Percentiles rank a stretch among this genome's conserved stretches.
phyloP scores from a whole-genome alignment of 2,113 vertebrate genomes.

The Morone chrysops region DNA sequence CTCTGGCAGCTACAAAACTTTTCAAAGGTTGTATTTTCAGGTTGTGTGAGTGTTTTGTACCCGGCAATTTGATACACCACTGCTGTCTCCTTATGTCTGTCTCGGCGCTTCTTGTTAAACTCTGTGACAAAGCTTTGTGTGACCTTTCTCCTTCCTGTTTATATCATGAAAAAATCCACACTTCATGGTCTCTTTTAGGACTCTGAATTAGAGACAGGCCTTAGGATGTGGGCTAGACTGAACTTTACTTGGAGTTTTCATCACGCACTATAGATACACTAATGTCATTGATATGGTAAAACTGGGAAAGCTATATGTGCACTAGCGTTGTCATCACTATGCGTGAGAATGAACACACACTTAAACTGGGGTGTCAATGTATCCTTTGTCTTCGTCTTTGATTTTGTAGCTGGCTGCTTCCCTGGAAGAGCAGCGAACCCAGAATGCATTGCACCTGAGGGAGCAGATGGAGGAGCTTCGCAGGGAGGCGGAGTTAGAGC shows the following conservation, averaged over 20 bases:
- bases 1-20: slow-evolving; percentile 2
- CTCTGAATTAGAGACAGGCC: slow-evolving; percentile 35
- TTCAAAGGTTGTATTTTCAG: slow-evolving; percentile 18
- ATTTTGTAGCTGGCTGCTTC: slow-evolving; percentile 82
- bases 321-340: not conserved
- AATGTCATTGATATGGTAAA: slow-evolving; percentile 1
- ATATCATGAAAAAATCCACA: slow-evolving; percentile 44
- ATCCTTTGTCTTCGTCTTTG: slow-evolving; percentile 35
- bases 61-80: slow-evolving; percentile 15
- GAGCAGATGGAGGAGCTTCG: slow-evolving; percentile 82
- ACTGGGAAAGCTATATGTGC: not conserved
- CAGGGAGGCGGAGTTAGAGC: slow-evolving; percentile 83
- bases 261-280: not conserved
- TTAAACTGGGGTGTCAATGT: not conserved
- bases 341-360: slow-evolving; percentile 13
- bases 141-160: slow-evolving; percentile 63
- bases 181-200: slow-evolving; percentile 23
- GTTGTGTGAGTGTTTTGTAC: slow-evolving; percentile 6
- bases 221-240: slow-evolving; percentile 39
- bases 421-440: slow-evolving; percentile 80
- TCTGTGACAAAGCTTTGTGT: slow-evolving; percentile 30
- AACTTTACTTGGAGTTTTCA: slow-evolving; percentile 24
- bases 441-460: slow-evolving; percentile 75
- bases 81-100: slow-evolving; percentile 13
- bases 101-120: not conserved